Conservation (phyloP, 2,113 vertebrate genomes). For the Puffinus mauretanicus region DNA sequence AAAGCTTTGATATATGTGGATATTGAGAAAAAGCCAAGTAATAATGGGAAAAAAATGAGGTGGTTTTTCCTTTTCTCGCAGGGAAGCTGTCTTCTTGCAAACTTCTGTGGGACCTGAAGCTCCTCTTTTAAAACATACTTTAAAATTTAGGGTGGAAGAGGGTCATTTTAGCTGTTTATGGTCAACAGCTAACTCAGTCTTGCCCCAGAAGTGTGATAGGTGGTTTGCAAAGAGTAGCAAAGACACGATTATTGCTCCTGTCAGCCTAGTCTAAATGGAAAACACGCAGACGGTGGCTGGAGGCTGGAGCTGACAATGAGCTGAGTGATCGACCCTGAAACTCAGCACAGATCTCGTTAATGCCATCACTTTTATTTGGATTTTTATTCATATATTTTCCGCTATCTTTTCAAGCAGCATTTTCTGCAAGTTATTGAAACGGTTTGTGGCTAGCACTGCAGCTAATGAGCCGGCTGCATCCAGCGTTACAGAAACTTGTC, state of each 20-base stretch:
- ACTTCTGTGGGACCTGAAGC: not conserved
- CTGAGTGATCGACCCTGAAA: not conserved
- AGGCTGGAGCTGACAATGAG: not conserved
- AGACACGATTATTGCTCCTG: not conserved
- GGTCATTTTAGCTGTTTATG: not conserved
- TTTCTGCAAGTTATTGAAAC: not conserved
- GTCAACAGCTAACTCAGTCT: not conserved
- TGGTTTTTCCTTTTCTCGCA: not conserved
- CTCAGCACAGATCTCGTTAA: not conserved
- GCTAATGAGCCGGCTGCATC: not conserved
- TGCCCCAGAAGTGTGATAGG: not conserved
- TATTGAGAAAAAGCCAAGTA: not conserved
- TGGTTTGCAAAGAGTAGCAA: not conserved
- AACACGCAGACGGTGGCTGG: not conserved
- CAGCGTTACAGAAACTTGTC: not conserved
- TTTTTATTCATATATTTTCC: constrained; percentile 14
- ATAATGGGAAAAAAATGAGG: not conserved
- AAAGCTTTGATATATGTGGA: not conserved
- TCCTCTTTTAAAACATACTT: not conserved
- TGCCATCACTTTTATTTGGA: not conserved
- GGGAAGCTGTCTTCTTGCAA: not conserved
- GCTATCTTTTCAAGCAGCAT: not conserved
- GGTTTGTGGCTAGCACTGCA: not conserved
- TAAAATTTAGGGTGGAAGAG: not conserved
- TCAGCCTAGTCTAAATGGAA: not conserved